A percentile compares a stretch with the other conserved stretches of the same genome.
These are phyloP conservation scores for Ctenochaetus hawaiiensis DNA, from an alignment of 2,797 vertebrate genomes.

Conservation along the genomic window DNA sequence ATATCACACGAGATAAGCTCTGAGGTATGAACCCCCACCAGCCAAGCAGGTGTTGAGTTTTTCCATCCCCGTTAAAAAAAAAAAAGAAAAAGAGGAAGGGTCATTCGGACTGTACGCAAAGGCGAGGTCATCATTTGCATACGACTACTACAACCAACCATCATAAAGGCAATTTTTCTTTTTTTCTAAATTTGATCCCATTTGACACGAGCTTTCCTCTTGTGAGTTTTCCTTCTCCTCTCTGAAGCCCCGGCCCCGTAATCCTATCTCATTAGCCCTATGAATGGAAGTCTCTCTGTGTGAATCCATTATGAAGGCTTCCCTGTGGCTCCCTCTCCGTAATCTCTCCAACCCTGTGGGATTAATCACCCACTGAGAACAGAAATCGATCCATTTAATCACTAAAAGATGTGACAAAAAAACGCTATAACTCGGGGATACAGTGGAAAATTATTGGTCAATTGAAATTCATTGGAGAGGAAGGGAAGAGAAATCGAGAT, in stretches of 20 bases:
- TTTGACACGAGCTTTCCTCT: conserved; percentile 38
- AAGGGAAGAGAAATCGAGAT: conserved; percentile 14
- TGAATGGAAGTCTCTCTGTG: conserved; percentile 74
- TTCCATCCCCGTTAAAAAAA: conserved; percentile 26
- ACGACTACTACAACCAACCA: too few species aligned
- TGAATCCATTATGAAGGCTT: conserved; percentile 80
- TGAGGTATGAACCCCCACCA: conserved; percentile 51
- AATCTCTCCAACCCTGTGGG: conserved; percentile 80
- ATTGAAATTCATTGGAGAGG: conserved; percentile 75
- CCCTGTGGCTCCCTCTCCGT: conserved; percentile 63
- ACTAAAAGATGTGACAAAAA: conserved; percentile 82
- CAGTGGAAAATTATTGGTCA: conserved; percentile 78
- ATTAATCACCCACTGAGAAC: conserved; percentile 82
- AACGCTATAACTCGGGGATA: conserved; percentile 67
- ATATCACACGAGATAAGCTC: conserved; percentile 48
- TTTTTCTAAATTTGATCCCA: conserved; percentile 16
- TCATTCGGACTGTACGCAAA: conserved; percentile 9
- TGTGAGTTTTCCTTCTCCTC: conserved; percentile 58
- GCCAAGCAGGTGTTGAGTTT: conserved; percentile 60
- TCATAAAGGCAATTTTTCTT: conserved; percentile 1
- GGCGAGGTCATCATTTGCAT: conserved; percentile 39
- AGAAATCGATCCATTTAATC: conserved; percentile 84
- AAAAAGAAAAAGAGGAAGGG: not conserved
- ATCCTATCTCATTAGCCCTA: conserved; percentile 79
- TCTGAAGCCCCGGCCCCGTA: conserved; percentile 52